Base-by-base conservation (phyloP, 2,888 invertebrate species). In the Drosophila parthenogenetica region DNA sequence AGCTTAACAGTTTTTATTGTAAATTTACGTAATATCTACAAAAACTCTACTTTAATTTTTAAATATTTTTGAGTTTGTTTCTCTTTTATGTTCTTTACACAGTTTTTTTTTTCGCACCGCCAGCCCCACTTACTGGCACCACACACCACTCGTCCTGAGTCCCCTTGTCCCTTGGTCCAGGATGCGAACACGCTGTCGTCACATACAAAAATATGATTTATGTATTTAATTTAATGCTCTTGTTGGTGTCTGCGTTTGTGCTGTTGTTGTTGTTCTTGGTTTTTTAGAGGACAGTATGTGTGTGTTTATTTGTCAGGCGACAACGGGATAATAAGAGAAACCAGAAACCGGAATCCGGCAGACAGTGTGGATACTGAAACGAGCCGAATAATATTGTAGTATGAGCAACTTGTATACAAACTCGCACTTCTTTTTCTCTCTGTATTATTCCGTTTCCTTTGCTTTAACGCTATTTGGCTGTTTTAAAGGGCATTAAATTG, bases 301-400 rank as follows among this genome's bases (percentile, higher is more conserved):
- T 86, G 80, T 86, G 82, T 89, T 88, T 81, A 84, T 88, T 88
- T 88, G 84, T 88, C 89, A 81, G 85, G 73, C 84, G 84, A 87
- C 88, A 84, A 83, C 79, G 77, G 84, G 84, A 85, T 83, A 88
- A 85, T 83, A 79, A 83, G 76, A 67, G 70, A 67, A 68, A 78
- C 77, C 79, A 77, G 75, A 78, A 72, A 66, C 73, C 43, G 57
- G 58, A 69, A 50, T 77, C 67, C 74, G 51, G 49, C 66, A 68
- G 84, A 87, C 70, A 80, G 45, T 60, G 43, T 25, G 14, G n/a
- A 13, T 35, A 10, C 50, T 5, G 48, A 5, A 17, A 49, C 53
- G 39, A 46, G 17, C 39, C 17, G 46, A 13, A 50, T 29, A 29
- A 29, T 29, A 29, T 29, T 29, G 29, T 49, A 39, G 39, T 58